Evolutionary conservation across 2,113 vertebrate genomes (phyloP).

Genomic region (Serilophus lunatus): DNA sequence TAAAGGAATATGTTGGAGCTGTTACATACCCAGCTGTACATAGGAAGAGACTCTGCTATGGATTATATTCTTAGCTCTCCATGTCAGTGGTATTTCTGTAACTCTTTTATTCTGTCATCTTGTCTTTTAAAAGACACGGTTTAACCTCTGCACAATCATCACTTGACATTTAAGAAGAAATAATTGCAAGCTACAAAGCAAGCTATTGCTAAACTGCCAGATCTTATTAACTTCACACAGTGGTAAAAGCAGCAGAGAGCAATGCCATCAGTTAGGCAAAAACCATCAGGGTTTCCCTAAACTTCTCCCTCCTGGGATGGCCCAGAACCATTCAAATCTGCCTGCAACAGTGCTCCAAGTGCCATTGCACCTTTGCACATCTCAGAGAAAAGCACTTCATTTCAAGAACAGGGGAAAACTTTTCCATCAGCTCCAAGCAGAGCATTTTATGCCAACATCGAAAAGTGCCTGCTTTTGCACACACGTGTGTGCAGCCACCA

Average conservation of each 20-base stretch:
- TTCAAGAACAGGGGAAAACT: not conserved
- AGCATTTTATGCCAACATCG: rapidly evolving
- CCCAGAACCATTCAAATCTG: not conserved
- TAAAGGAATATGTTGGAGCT: not conserved
- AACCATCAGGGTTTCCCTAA: not conserved
- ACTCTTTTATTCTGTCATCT: not conserved
- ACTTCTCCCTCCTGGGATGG: not conserved
- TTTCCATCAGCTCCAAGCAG: not conserved
- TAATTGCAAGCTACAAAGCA: not conserved
- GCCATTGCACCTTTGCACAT: rapidly evolving
- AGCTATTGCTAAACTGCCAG: not conserved
- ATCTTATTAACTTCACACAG: not conserved
- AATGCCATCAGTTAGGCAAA: not conserved
- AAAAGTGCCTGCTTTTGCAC: rapidly evolving
- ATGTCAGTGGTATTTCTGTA: not conserved
- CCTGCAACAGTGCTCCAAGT: rapidly evolving
- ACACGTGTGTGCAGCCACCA: rapidly evolving
- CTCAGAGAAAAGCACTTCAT: not conserved
- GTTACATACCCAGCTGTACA: not conserved
- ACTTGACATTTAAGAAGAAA: not conserved
- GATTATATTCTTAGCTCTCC: not conserved
- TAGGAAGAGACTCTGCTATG: not conserved
- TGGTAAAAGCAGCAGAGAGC: not conserved
- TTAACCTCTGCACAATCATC: not conserved
- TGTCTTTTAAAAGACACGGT: not conserved